These are phyloP conservation scores for Corvus moneduloides DNA, from an alignment of 2,113 vertebrate species.

Conservation along the genomic window DNA sequence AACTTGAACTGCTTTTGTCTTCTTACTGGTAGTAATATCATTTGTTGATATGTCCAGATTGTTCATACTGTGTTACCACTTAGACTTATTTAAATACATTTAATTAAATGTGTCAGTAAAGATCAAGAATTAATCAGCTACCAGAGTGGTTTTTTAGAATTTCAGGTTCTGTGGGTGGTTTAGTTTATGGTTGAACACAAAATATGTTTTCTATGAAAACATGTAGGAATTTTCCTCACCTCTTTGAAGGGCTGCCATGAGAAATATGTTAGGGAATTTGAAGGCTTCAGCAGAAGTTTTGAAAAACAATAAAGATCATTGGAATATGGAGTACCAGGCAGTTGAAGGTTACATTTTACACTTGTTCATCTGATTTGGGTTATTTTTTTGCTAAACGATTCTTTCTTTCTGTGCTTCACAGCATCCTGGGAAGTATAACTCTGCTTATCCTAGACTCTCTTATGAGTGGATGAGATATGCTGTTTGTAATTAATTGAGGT, in stretches of 20 bases:
- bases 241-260: not conserved
- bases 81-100: not conserved
- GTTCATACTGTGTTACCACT: not conserved
- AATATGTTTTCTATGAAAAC: not conserved
- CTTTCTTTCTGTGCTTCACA: not conserved
- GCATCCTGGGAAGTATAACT: not conserved
- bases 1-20: not conserved
- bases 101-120: not conserved
- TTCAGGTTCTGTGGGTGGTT: accelerated
- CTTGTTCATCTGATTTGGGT: not conserved
- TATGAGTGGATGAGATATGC: not conserved
- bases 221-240: not conserved
- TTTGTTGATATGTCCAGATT: not conserved
- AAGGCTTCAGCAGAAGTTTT: not conserved
- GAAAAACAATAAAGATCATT: not conserved
- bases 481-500: not conserved
- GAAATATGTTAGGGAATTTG: not conserved
- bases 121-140: not conserved
- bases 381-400: not conserved
- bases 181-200: not conserved
- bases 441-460: not conserved
- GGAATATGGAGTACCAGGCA: accelerated
- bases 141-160: not conserved
- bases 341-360: not conserved
- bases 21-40: not conserved